Conservation (phyloP, 2,888 invertebrate species). For the Caenorhabditis drosophilae region DNA sequence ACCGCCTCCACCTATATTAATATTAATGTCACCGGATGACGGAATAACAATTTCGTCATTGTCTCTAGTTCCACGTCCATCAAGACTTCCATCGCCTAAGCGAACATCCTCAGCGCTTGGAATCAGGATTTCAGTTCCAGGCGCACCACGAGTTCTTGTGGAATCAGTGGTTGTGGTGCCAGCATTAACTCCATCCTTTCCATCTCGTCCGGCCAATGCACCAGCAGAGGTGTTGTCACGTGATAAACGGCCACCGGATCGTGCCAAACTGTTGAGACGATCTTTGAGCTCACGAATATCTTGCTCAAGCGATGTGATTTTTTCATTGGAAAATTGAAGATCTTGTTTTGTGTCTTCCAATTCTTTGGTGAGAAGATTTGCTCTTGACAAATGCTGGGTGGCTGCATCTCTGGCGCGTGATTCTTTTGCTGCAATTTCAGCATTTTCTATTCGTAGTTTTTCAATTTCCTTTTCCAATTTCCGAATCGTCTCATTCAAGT, state of each 20-base stretch:
- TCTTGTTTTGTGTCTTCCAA: slow-evolving; percentile 49
- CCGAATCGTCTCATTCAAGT: slow-evolving; percentile 61
- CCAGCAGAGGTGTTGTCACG: slow-evolving; percentile 32
- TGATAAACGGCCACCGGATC: slow-evolving; percentile 29
- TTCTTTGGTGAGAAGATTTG: slow-evolving; percentile 55
- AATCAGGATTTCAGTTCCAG: slow-evolving; percentile 32
- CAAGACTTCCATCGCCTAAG: slow-evolving; percentile 1
- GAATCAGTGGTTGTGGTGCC: slow-evolving; percentile 6
- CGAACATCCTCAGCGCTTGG: slow-evolving; percentile 33
- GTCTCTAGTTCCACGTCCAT: background rate
- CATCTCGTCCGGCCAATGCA: slow-evolving; percentile 6
- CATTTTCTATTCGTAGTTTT: slow-evolving; percentile 59
- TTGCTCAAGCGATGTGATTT: slow-evolving; percentile 41
- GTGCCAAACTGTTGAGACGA: slow-evolving; percentile 40
- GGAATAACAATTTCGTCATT: slow-evolving; percentile 11
- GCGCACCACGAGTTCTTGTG: slow-evolving; percentile 20
- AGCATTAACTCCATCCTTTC: background rate
- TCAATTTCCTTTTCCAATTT: slow-evolving; percentile 65
- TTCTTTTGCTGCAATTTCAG: slow-evolving; percentile 50
- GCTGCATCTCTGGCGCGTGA: slow-evolving; percentile 54
- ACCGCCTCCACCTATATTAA: slow-evolving; percentile 3
- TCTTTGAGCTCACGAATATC: slow-evolving; percentile 49
- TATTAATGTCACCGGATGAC: slow-evolving; percentile 1
- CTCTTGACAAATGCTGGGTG: slow-evolving; percentile 55
- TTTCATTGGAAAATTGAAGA: slow-evolving; percentile 37